Evolutionary conservation across 2,113 vertebrate species (phyloP).

Genomic region (Tretioscincus oriximinensis): DNA sequence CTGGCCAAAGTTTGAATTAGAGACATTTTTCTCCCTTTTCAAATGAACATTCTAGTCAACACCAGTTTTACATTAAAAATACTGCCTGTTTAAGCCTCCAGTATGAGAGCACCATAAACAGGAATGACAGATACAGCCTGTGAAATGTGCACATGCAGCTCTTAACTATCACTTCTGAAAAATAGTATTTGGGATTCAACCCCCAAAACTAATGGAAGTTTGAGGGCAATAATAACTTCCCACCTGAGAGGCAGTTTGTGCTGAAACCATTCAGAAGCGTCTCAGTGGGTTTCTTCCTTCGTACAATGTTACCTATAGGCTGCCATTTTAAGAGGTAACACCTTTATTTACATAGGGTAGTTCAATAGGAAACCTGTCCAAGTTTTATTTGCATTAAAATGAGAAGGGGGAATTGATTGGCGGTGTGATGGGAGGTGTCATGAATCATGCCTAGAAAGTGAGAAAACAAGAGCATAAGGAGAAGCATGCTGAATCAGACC

Average conservation of each 20-base stretch:
- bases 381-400: no score
- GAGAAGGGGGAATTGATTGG: no score
- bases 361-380: background rate
- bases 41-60: background rate
- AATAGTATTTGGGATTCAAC: background rate
- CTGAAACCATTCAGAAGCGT: background rate
- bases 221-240: background rate
- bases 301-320: background rate
- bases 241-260: background rate
- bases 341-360: no score
- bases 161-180: background rate
- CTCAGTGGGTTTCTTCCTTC: background rate
- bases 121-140: background rate
- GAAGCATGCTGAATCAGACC: no score
- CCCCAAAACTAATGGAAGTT: background rate
- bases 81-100: background rate
- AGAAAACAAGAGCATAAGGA: no score
- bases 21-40: background rate
- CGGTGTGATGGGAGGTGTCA: no score
- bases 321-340: background rate
- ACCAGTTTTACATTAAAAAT: slow-evolving; percentile 7
- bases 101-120: background rate
- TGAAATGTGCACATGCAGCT: background rate
- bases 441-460: no score
- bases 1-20: background rate